Base-by-base conservation (phyloP, 2,888 invertebrate genomes). In the Limnephilus marmoratus region DNA sequence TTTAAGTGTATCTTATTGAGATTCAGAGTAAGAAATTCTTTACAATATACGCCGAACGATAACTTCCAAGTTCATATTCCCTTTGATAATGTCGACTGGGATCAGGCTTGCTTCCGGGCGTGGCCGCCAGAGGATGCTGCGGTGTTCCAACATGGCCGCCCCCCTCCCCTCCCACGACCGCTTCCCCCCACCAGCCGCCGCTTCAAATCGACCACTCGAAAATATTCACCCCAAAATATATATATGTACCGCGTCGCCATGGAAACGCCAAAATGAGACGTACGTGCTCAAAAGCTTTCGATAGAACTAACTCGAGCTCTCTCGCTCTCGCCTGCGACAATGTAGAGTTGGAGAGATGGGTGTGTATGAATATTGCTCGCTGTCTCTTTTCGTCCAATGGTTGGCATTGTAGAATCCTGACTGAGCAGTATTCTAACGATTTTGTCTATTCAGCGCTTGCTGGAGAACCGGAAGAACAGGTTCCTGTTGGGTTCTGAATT, bases 221-320 rank as follows among this genome's bases (percentile, higher is more conserved):
- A 96, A 96, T 96, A 96, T 96, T 96, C 96, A 96, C 96, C 96
- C 96, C 95, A 81, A 96, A 96, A 95, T 96, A 96, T 96, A 96
- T 96, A 96, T 95, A 94, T 80, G 24, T 68, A 68, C 94, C 94
- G 94, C 94, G 95, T 94, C 94, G 94, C 96, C 96, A 90, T 92
- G 88, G 90, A 34, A 83, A 92, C 82, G 68, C n/a, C 53, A 87
- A 49, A 89, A 91, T 80, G 88, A 80, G 88, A 89, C 81, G 88
- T 89, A 89, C 88, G 88, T 89, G 88, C 88, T 89, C 88, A 89
- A 89, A 89, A 68, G 37, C 80, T 89, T 81, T 80, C 81, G 88
- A 89, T 81, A 81, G 88, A 89, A 89, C 34, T 80, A 80, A 11
- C n/a, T 80, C n/a, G 24, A 12, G 37, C 80, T 34, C 88, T 18